phyloP scores from a whole-genome alignment of 1,140 invertebrate genomes.

The Drosophila repleta region DNA sequence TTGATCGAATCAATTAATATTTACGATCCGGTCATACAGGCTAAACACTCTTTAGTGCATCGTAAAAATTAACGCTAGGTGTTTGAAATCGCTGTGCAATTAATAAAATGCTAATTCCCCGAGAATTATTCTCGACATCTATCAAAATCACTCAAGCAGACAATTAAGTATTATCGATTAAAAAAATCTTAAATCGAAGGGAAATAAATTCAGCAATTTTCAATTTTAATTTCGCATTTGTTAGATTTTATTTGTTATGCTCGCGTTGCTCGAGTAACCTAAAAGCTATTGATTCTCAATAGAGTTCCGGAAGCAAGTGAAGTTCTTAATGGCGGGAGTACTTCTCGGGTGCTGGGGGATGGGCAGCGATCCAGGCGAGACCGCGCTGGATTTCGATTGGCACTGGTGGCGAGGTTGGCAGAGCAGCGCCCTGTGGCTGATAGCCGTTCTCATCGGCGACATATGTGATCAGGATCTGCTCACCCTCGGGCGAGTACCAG shows the following conservation, averaged over 20 bases:
- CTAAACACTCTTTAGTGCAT: too few species aligned
- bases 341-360: slow-evolving; percentile 51
- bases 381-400: slow-evolving; percentile 58
- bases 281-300: slow-evolving; percentile 2
- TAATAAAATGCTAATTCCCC: too few species aligned
- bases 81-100: too few species aligned
- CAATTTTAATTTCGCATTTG: background rate
- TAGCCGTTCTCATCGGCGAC: slow-evolving; percentile 54
- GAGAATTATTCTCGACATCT: too few species aligned
- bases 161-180: too few species aligned
- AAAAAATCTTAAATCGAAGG: too few species aligned
- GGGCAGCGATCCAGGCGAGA: slow-evolving; percentile 84
- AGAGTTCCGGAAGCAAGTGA: slow-evolving; percentile 2
- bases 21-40: too few species aligned
- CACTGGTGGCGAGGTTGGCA: slow-evolving; percentile 77
- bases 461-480: background rate
- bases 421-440: slow-evolving; percentile 84
- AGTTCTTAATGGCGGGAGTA: slow-evolving; percentile 5
- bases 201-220: too few species aligned
- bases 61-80: too few species aligned
- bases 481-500: slow-evolving; percentile 30
- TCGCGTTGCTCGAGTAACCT: slow-evolving; percentile 5
- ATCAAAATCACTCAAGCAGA: too few species aligned
- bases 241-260: slow-evolving; percentile 17
- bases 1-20: too few species aligned